Conservation (phyloP, 2,113 vertebrate genomes). For the Xyrauchen texanus region DNA sequence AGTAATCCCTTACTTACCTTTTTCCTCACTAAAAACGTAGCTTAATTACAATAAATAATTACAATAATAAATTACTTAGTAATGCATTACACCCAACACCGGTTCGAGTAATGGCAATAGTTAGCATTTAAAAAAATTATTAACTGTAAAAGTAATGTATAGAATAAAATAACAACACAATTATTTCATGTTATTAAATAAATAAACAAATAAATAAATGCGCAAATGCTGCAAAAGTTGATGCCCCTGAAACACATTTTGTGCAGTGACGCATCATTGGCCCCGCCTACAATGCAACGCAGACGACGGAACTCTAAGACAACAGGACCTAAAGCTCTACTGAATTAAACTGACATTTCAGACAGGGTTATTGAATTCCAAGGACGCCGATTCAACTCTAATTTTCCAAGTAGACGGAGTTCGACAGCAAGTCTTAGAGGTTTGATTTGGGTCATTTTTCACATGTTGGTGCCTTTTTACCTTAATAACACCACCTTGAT, state of each 20-base stretch:
- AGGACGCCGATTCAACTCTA: neutral
- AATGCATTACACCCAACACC: no score
- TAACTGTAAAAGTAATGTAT: no score
- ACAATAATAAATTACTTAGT: no score
- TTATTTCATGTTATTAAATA: no score
- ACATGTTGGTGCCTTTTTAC: neutral
- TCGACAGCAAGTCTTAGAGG: neutral
- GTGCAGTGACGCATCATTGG: slow-evolving; percentile 18
- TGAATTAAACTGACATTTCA: neutral
- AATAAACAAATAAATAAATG: neutral
- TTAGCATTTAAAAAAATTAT: no score
- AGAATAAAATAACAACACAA: no score
- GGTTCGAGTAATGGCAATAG: no score
- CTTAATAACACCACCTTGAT: neutral
- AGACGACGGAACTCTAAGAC: slow-evolving; percentile 41
- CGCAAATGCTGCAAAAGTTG: neutral
- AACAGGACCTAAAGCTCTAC: slow-evolving; percentile 25
- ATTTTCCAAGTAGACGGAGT: neutral
- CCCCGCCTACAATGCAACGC: slow-evolving; percentile 55
- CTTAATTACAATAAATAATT: no score
- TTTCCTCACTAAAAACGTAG: no score
- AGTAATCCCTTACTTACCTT: no score
- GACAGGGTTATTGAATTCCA: neutral
- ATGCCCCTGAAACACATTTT: neutral
- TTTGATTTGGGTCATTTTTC: neutral